phyloP scores from a whole-genome alignment of 1,140 invertebrate genomes.

The Camponotus vicinus region DNA sequence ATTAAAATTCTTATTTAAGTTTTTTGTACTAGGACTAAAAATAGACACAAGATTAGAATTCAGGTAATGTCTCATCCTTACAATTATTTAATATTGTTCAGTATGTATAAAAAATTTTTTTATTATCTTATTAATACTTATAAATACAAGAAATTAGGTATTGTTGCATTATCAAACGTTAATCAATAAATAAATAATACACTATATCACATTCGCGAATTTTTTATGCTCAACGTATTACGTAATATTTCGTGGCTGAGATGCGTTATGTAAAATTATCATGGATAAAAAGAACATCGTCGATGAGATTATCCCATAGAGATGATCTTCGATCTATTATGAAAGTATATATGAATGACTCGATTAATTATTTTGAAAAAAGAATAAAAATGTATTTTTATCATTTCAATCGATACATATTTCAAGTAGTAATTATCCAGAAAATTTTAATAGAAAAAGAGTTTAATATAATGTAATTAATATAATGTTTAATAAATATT shows the following conservation, averaged over 20 bases:
- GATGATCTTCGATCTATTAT: slow-evolving; percentile 43
- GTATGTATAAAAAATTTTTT: neutral
- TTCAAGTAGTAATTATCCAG: neutral
- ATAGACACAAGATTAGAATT: slow-evolving; percentile 12
- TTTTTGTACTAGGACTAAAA: slow-evolving; percentile 15
- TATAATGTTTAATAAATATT: too few species aligned
- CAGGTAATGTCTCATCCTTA: neutral
- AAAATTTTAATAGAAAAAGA: neutral
- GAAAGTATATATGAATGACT: slow-evolving; percentile 16
- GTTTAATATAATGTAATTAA: too few species aligned
- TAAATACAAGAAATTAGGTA: too few species aligned
- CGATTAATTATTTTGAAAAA: neutral
- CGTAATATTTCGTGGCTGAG: slow-evolving; percentile 29
- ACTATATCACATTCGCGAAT: slow-evolving; percentile 69
- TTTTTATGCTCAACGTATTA: slow-evolving; percentile 80
- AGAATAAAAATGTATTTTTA: neutral
- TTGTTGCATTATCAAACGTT: neutral
- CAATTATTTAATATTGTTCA: neutral
- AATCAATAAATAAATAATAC: slow-evolving; percentile 70
- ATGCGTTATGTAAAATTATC: slow-evolving; percentile 79
- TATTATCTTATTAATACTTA: too few species aligned
- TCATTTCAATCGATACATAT: neutral
- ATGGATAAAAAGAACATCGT: slow-evolving; percentile 71
- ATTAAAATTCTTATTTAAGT: slow-evolving; percentile 33
- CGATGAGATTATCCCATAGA: slow-evolving; percentile 79